A percentile compares a stretch with the other conserved stretches of the same genome.
phyloP scores from a whole-genome alignment of 2,888 invertebrate genomes.

The Phrixothrix hirtus region DNA sequence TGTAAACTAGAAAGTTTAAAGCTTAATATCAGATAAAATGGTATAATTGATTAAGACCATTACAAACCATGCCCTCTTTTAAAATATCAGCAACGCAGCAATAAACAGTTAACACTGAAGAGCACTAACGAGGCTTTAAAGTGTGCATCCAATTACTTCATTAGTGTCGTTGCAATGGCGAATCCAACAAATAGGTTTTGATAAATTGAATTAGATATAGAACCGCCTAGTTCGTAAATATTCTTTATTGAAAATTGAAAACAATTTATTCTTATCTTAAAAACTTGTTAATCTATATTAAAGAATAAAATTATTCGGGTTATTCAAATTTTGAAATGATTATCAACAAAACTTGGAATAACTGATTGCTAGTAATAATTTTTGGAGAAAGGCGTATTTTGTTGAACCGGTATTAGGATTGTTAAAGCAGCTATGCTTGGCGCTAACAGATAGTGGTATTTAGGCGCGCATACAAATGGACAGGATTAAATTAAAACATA shows the following conservation, averaged over 20 bases:
- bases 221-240: no score
- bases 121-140: conserved; percentile 7
- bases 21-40: neutral
- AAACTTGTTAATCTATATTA: neutral
- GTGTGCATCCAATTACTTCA: conserved; percentile 14
- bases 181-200: no score
- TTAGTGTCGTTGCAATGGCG: no score
- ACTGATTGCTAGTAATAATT: neutral
- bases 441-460: conserved; percentile 30
- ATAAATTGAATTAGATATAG: no score
- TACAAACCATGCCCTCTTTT: neutral
- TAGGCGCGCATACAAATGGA: conserved; percentile 32
- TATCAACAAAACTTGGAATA: neutral
- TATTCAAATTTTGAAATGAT: no score
- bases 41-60: neutral
- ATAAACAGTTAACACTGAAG: neutral
- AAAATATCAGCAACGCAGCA: neutral
- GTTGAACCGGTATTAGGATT: conserved; percentile 4
- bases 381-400: neutral
- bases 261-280: no score
- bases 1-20: neutral
- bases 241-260: no score
- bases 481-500: conserved; percentile 36
- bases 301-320: no score
- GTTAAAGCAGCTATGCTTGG: conserved; percentile 14